Conservation (phyloP, 2,797 vertebrate genomes). For the Amblyopsis hoosieri region DNA sequence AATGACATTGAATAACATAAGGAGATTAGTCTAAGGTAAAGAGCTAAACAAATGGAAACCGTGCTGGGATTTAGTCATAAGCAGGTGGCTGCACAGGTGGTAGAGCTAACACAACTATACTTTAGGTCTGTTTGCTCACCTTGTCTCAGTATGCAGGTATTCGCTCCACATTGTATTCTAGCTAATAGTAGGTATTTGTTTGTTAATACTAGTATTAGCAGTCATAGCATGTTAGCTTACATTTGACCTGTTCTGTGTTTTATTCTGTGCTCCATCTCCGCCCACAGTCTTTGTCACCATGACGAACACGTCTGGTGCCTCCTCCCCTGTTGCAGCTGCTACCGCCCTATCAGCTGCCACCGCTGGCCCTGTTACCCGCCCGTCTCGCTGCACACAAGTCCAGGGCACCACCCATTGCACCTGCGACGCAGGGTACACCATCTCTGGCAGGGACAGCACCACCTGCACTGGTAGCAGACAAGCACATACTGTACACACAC, state of each 20-base stretch:
- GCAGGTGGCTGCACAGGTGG: too few relatives aligned
- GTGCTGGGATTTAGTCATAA: too few relatives aligned
- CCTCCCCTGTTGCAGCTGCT: conserved; percentile 52
- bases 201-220: not conserved
- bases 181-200: not conserved
- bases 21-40: too few relatives aligned
- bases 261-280: conserved; percentile 8
- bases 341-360: conserved; percentile 62
- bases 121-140: too few relatives aligned
- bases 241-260: not conserved
- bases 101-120: too few relatives aligned
- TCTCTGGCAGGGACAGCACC: conserved; percentile 75
- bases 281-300: conserved; percentile 72
- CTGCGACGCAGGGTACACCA: conserved; percentile 80
- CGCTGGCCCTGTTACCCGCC: conserved; percentile 61
- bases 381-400: conserved; percentile 70
- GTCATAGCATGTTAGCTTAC: not conserved
- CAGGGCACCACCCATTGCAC: conserved; percentile 82
- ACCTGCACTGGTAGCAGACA: conserved; percentile 70
- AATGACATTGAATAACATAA: too few relatives aligned
- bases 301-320: conserved; percentile 68
- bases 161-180: too few relatives aligned
- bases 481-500: not conserved
- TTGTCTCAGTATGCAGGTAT: too few relatives aligned
- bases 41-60: too few relatives aligned